Base-by-base conservation (phyloP, 2,797 vertebrate species). In the Smutsia temminckii region DNA sequence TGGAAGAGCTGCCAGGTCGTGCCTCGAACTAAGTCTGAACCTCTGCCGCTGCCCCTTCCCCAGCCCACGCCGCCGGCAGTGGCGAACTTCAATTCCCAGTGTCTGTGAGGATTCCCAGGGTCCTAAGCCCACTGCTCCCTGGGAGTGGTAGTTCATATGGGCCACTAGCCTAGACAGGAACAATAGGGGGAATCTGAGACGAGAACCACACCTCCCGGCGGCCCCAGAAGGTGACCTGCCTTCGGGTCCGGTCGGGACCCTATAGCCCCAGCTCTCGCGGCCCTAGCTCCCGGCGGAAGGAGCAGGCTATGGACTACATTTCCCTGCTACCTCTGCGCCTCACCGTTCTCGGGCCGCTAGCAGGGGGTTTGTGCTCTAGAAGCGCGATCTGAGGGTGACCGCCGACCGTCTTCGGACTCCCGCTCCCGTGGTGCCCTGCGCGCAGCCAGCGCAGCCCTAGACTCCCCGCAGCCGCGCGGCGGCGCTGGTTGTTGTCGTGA, bases 351-450 rank as follows among this genome's bases (percentile, higher is more conserved):
- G 3, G 55, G 85, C 89, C 78, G 81, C 74, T 46, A 72, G 55
- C 69, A 55, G 92, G 12, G 71, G 59, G 85, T 85, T 92, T 34
- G 0, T 1, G 64, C 88, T 75, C 46, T 55, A 27, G 63, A 75
- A 89, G 88, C 59, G 89, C 83, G 46, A 91, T 61, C 21, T 55
- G 14, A 66, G 85, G 27, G 80, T 57, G 96, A 80, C 90, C 57
- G 89, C 78, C 71, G 63, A 6, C 57, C 9, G 68, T 57, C 46
- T 20, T n/a, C 68, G 94, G 95, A 97, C 98, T 97, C 91, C 94
- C 78, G 75, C 71, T 97, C 98, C 98, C 98, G 97, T 95, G 94
- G 92, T 97, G 92, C 98, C 95, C 88, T 84, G 95, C 95, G 95
- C 92, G 85, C 32, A 75, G 77, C 95, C 79, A 27, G 90, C 86